Evolutionary conservation across 2,797 vertebrate genomes (phyloP), one percentile per base, ranked within the genome.

Genomic region (Sebastes oblongus): DNA sequence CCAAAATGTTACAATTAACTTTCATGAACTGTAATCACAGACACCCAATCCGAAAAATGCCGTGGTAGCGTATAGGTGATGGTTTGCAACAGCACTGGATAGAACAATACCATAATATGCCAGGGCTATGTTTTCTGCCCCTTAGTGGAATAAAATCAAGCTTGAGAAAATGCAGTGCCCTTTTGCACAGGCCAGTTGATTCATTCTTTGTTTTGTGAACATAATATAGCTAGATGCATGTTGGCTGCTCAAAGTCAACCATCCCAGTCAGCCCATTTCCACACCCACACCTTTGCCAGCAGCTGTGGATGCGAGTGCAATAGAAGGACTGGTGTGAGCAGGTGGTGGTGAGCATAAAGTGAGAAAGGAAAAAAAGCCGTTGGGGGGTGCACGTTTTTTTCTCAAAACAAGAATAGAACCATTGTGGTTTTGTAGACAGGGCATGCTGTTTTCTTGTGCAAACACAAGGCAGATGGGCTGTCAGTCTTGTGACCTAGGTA

Each of bases 371-470:
- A 54, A 54, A n/a, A 54, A n/a, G 50, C 50, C 20, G 9, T 1
- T 2, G 65, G 69, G 66, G 39, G 66, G 61, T 24, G 14, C 42
- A 34, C 27, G 4, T 50, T 32, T 66, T 77, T 13, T 55, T 72
- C 18, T 27, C 24, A 59, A 36, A 82, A 75, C 54, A 64, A 42
- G 50, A 24, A 54, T n/a, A 22, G 32, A 72, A 66, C 13, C 69
- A 18, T 65, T 36, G n/a, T 69, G 72, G 20, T 72, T 72, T 30
- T 75, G 61, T 50, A 9, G 58, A 52, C 64, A 39, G 50, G 18
- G 73, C 70, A 72, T 18, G 50, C 67, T 68, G 72, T 78, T 82
- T 36, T 25, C 58, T 30, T 68, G 56, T 80, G 70, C 29, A 54
- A 79, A 78, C 66, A 77, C 39, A 29, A 50, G 58, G 65, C 77